These are phyloP conservation scores for Drosophila vallismaia DNA, from an alignment of 2,888 invertebrate genomes.

Conservation along the genomic window DNA sequence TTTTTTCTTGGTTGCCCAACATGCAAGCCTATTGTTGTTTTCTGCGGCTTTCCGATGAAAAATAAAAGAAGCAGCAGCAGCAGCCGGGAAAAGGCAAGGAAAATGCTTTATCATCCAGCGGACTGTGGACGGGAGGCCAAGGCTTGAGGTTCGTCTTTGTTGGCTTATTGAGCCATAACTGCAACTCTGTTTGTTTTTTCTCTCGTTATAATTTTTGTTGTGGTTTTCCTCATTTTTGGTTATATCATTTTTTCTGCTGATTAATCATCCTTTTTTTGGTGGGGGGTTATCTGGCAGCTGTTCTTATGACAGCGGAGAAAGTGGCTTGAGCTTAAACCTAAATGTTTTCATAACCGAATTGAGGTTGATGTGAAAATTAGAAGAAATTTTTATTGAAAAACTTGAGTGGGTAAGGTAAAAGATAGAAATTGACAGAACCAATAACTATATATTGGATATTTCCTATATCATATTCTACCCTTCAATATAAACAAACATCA, in stretches of 20 bases:
- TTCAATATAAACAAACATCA: slow-evolving; percentile 12
- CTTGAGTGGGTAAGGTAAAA: too few relatives aligned
- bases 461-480: too few relatives aligned
- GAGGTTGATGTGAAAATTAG: slow-evolving; percentile 46
- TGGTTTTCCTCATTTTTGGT: slow-evolving; percentile 21
- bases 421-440: too few relatives aligned
- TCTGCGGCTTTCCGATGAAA: slow-evolving; percentile 65
- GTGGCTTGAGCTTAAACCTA: slow-evolving; percentile 28
- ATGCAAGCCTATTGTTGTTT: slow-evolving; percentile 62
- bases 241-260: slow-evolving; percentile 60
- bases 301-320: slow-evolving; percentile 49
- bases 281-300: slow-evolving; percentile 52
- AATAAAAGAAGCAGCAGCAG: slow-evolving; percentile 16
- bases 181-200: slow-evolving; percentile 61
- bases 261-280: slow-evolving; percentile 62
- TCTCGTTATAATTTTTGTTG: slow-evolving; percentile 46
- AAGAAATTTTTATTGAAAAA: slow-evolving; percentile 2
- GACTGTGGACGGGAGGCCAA: slow-evolving; percentile 42
- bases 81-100: slow-evolving; percentile 14
- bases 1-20: slow-evolving; percentile 51
- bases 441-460: too few relatives aligned
- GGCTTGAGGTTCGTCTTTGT: slow-evolving; percentile 59
- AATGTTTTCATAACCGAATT: slow-evolving; percentile 58
- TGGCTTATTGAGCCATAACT: slow-evolving; percentile 76
- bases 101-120: slow-evolving; percentile 62